A percentile compares a stretch with the other conserved stretches of the same genome.
These are phyloP conservation scores for Apteryx mantelli DNA, from an alignment of 2,113 vertebrate genomes.

Conservation along the genomic window DNA sequence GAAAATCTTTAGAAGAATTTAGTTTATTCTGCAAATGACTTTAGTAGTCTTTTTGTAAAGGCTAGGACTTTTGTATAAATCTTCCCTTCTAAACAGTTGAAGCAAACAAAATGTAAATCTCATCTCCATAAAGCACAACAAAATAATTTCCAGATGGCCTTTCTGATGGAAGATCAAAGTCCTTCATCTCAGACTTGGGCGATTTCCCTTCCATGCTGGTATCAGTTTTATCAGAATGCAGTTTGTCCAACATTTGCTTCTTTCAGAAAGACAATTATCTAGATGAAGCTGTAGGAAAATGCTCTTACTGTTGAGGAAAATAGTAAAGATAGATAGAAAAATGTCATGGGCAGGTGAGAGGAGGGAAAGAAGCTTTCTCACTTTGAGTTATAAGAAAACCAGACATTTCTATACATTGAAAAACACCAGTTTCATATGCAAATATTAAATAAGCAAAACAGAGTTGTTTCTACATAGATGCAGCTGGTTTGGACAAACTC, in stretches of 20 bases:
- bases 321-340: background rate
- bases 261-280: background rate
- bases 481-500: background rate
- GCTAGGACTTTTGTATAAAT: background rate
- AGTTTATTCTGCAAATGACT: background rate
- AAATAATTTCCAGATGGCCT: conserved; percentile 57
- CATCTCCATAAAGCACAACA: conserved; percentile 34
- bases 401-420: background rate
- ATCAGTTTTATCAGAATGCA: conserved; percentile 35
- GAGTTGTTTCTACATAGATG: background rate
- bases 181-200: conserved; percentile 25
- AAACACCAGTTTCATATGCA: background rate
- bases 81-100: conserved; percentile 20
- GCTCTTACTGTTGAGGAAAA: background rate
- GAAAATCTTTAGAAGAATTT: background rate
- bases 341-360: too few relatives aligned
- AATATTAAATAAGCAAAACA: background rate
- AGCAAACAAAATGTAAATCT: conserved; percentile 55
- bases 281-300: background rate
- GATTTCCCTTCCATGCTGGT: conserved; percentile 17
- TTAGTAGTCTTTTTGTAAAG: background rate
- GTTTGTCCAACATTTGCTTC: background rate
- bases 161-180: conserved; percentile 62
- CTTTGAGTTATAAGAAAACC: background rate
- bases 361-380: background rate